phyloP scores from a whole-genome alignment of 1,140 invertebrate species.

The Arion vulgaris region DNA sequence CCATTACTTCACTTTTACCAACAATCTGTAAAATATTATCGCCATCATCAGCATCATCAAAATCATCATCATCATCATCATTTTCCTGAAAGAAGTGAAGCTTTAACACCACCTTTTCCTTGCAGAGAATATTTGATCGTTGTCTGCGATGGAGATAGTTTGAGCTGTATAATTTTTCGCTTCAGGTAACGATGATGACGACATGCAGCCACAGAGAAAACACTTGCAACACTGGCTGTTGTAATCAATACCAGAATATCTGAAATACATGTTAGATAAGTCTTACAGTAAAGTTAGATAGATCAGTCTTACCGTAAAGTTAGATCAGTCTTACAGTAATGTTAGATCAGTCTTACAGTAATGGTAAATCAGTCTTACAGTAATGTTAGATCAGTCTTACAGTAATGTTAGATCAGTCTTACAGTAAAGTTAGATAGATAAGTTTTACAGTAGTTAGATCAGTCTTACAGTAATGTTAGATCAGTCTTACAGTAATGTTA shows the following conservation, averaged over 20 bases:
- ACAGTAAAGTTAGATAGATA: no score
- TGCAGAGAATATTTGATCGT: slow-evolving; percentile 38
- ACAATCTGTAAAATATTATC: slow-evolving; percentile 31
- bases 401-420: no score
- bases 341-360: not conserved
- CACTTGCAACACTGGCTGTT: slow-evolving; percentile 43
- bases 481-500: no score
- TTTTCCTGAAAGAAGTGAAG: slow-evolving; percentile 37
- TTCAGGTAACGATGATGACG: slow-evolving; percentile 52
- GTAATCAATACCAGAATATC: slow-evolving; percentile 49
- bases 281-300: not conserved
- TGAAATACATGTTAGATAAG: slow-evolving; percentile 29
- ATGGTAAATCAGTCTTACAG: not conserved
- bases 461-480: no score
- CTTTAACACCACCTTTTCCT: slow-evolving; percentile 39
- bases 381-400: not conserved
- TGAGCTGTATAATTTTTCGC: slow-evolving; percentile 37
- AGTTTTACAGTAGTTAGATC: no score
- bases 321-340: not conserved
- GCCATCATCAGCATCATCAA: slow-evolving; percentile 23
- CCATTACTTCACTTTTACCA: not conserved
- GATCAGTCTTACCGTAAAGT: not conserved
- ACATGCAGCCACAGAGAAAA: slow-evolving; percentile 50
- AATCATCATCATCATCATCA: slow-evolving; percentile 39
- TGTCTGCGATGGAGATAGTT: slow-evolving; percentile 16